Percentiles rank a stretch among this genome's conserved stretches.
phyloP scores from a whole-genome alignment of 2,113 vertebrate species.

The Okapia johnstoni region DNA sequence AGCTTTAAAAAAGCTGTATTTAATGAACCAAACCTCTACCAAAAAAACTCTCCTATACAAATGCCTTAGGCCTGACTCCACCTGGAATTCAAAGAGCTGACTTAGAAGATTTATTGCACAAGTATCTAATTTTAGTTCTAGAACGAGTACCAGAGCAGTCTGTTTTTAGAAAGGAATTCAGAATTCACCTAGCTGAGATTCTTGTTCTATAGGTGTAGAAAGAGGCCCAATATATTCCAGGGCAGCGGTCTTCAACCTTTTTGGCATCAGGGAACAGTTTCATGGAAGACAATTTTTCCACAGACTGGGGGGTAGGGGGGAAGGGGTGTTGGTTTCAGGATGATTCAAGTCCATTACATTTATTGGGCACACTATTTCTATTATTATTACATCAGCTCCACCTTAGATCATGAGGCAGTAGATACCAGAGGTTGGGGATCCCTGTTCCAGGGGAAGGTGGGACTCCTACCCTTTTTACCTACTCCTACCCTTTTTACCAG shows the following conservation, averaged over 20 bases:
- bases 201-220: background rate
- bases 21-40: background rate
- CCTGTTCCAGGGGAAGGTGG: background rate
- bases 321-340: background rate
- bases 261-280: background rate
- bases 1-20: background rate
- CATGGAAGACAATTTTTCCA: background rate
- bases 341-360: background rate
- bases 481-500: background rate
- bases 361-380: background rate
- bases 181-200: background rate
- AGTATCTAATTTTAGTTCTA: background rate
- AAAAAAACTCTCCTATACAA: background rate
- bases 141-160: background rate
- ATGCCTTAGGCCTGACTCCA: background rate
- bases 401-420: background rate
- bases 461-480: background rate
- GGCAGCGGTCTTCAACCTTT: background rate
- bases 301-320: background rate
- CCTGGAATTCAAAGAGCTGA: background rate
- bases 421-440: background rate
- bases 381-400: background rate
- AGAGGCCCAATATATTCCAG: background rate
- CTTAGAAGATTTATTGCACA: background rate
- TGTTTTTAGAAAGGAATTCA: slow-evolving; percentile 2